A percentile compares a stretch with the other conserved stretches of the same genome.
Evolutionary conservation across 2,888 invertebrate genomes (phyloP).

Genomic region (Synanthedon andrenaeformis): DNA sequence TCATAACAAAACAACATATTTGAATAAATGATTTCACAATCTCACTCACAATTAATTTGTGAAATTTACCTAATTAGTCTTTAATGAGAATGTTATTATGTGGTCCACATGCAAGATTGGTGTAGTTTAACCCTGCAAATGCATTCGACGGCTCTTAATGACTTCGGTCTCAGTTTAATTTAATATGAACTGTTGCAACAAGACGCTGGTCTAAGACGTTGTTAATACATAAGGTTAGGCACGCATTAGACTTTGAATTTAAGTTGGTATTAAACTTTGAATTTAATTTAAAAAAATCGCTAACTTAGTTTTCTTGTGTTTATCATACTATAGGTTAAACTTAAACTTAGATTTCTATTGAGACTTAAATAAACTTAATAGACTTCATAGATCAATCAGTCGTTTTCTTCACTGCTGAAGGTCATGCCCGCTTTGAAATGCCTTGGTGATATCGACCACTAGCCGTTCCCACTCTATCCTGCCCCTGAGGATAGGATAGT

Average conservation of each 20-base stretch:
- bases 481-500: too few species aligned
- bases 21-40: too few species aligned
- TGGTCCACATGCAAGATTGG: conserved; percentile 48
- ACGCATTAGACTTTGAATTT: conserved; percentile 8
- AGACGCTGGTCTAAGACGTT: conserved; percentile 51
- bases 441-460: too few species aligned
- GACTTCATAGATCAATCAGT: not conserved
- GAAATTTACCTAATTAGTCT: conserved; percentile 3
- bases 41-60: too few species aligned
- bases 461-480: too few species aligned
- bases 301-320: conserved; percentile 2
- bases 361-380: conserved; percentile 4
- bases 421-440: too few species aligned
- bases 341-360: conserved; percentile 1
- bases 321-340: too few species aligned
- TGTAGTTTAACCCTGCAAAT: conserved; percentile 35
- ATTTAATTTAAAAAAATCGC: conserved; percentile 3
- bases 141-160: conserved; percentile 61
- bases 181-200: conserved; percentile 53
- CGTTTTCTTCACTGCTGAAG: too few species aligned
- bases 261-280: conserved; percentile 3
- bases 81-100: conserved; percentile 17
- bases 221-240: conserved; percentile 28
- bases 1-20: too few species aligned
- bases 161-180: conserved; percentile 59